phyloP scores from a whole-genome alignment of 1,140 invertebrate species.

The Teleopsis dalmanni region DNA sequence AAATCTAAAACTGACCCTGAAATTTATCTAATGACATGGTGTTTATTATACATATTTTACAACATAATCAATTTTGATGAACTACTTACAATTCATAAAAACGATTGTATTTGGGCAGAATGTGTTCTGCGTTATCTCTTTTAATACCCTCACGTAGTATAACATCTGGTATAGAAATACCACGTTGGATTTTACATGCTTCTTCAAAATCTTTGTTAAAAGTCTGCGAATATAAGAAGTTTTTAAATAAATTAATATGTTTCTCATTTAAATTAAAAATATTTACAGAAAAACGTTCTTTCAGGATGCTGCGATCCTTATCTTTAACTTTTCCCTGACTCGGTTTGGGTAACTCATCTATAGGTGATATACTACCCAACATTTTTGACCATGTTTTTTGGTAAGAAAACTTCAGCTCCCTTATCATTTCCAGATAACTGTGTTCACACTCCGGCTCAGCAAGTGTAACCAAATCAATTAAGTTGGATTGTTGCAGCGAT shows the following conservation, averaged over 20 bases:
- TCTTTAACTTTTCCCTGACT: slow-evolving; percentile 70
- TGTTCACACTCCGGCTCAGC: slow-evolving; percentile 77
- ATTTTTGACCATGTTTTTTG: slow-evolving; percentile 67
- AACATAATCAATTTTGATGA: neutral
- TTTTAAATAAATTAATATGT: neutral
- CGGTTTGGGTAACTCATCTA: slow-evolving; percentile 58
- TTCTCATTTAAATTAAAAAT: neutral
- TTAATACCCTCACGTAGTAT: slow-evolving; percentile 76
- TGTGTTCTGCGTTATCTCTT: slow-evolving; percentile 74
- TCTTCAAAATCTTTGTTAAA: slow-evolving; percentile 97
- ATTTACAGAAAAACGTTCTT: slow-evolving; percentile 82
- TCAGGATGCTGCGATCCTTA: slow-evolving; percentile 82
- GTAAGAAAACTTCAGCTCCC: slow-evolving; percentile 39
- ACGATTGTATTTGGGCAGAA: slow-evolving; percentile 74
- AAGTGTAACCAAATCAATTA: slow-evolving; percentile 70
- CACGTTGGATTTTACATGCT: slow-evolving; percentile 71
- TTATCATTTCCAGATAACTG: slow-evolving; percentile 68
- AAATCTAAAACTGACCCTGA: neutral
- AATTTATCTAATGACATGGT: neutral
- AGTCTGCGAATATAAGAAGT: slow-evolving; percentile 49
- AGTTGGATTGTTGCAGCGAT: slow-evolving; percentile 71
- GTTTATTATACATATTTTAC: neutral
- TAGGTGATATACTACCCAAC: slow-evolving; percentile 59
- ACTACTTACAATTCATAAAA: slow-evolving; percentile 68
- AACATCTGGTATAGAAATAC: slow-evolving; percentile 87